Evolutionary conservation across 1,140 invertebrate species (phyloP).

Genomic region (Laupala kohalensis): DNA sequence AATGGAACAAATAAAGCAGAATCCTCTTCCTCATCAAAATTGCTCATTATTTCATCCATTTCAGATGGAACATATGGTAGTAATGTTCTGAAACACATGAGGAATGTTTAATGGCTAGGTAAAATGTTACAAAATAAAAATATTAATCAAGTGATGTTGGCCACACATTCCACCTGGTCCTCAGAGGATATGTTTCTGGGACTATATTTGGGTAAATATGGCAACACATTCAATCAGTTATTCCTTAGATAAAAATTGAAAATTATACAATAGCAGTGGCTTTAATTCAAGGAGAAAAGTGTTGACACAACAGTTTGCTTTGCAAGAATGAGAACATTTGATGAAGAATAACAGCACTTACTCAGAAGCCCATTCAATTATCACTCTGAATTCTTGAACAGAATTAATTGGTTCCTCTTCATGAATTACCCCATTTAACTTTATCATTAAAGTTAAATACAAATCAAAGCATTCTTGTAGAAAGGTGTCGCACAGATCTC

Average conservation of each 20-base stretch:
- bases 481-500: neutral
- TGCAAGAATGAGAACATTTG: too few relatives aligned
- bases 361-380: neutral
- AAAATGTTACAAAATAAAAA: too few relatives aligned
- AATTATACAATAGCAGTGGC: too few relatives aligned
- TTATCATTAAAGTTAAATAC: neutral
- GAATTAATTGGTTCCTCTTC: neutral
- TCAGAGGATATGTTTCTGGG: too few relatives aligned
- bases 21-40: neutral
- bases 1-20: neutral
- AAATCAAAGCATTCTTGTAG: neutral
- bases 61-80: neutral
- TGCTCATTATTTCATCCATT: neutral
- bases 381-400: neutral
- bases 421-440: neutral
- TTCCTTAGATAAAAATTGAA: too few relatives aligned
- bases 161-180: too few relatives aligned
- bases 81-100: neutral
- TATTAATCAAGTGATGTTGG: too few relatives aligned
- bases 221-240: too few relatives aligned
- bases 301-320: too few relatives aligned
- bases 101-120: too few relatives aligned
- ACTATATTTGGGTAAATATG: too few relatives aligned
- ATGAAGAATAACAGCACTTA: neutral
- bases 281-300: too few relatives aligned